phyloP scores from a whole-genome alignment of 2,888 invertebrate species.

The Monoplex corrugatus region DNA sequence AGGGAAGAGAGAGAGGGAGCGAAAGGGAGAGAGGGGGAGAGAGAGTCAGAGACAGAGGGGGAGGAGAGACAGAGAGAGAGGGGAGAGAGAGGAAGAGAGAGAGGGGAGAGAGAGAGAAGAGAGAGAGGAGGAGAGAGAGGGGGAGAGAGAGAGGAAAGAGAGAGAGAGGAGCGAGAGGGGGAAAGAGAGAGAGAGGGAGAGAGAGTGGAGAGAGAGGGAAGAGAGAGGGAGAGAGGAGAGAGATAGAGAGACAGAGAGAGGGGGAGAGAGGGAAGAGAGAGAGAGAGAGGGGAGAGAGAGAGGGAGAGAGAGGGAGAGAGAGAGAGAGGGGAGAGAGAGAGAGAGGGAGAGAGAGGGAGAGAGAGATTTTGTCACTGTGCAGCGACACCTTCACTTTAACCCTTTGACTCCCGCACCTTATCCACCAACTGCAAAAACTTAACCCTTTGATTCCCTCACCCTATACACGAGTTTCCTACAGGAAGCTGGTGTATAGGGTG shows the following conservation, averaged over 20 bases:
- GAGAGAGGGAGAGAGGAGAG: conserved; percentile 5
- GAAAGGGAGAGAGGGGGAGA: conserved; percentile 26
- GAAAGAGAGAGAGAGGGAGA: background rate
- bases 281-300: background rate
- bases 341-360: conserved; percentile 28
- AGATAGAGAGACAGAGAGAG: conserved; percentile 8
- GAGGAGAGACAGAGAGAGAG: too few species aligned
- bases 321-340: conserved; percentile 1
- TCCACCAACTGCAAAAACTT: too few species aligned
- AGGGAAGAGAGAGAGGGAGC: conserved; percentile 33
- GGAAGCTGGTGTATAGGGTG: too few species aligned
- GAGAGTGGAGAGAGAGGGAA: background rate
- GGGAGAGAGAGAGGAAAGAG: background rate
- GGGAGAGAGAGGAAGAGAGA: too few species aligned
- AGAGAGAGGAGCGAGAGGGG: background rate
- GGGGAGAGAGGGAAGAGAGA: conserved; percentile 7
- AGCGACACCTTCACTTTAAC: too few species aligned
- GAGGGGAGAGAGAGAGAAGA: too few species aligned
- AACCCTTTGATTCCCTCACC: too few species aligned
- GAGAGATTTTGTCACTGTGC: too few species aligned
- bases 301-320: background rate
- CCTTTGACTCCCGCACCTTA: too few species aligned
- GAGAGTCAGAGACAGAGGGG: background rate
- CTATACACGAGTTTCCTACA: too few species aligned
- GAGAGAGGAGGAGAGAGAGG: background rate